Conservation (phyloP, 2,113 vertebrate genomes). For the Donacobius atricapilla region DNA sequence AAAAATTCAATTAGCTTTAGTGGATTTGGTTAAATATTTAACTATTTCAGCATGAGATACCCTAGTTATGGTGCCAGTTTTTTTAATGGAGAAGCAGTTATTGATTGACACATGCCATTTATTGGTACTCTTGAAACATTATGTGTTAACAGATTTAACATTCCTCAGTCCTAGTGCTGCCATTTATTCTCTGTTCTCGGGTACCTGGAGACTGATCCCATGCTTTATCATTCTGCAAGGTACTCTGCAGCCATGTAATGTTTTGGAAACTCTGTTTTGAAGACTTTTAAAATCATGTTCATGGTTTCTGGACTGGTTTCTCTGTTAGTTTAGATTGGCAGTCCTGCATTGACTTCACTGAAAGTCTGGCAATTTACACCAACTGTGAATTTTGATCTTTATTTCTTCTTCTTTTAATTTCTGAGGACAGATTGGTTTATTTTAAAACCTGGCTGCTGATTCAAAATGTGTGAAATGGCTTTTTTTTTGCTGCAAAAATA, state of each 20-base stretch:
- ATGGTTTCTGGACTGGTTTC: not conserved
- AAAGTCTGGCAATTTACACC: constrained; percentile 41
- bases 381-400: constrained; percentile 31
- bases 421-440: constrained; percentile 52
- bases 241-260: not conserved
- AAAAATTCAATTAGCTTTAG: not conserved
- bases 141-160: not conserved
- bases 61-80: not conserved
- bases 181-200: not conserved
- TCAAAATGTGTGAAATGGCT: constrained; percentile 52
- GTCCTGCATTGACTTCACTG: not conserved
- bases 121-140: not conserved
- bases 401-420: constrained; percentile 58
- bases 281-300: not conserved
- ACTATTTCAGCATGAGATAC: not conserved
- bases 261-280: not conserved
- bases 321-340: constrained; percentile 53
- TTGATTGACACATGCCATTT: not conserved
- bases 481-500: constrained; percentile 46
- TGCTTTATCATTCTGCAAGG: not conserved
- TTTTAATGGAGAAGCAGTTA: not conserved
- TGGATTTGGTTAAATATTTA: not conserved
- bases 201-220: not conserved
- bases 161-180: not conserved
- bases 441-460: constrained; percentile 55